These are phyloP conservation scores for Tenthredo notha DNA, from an alignment of 2,888 invertebrate species.

Conservation along the genomic window DNA sequence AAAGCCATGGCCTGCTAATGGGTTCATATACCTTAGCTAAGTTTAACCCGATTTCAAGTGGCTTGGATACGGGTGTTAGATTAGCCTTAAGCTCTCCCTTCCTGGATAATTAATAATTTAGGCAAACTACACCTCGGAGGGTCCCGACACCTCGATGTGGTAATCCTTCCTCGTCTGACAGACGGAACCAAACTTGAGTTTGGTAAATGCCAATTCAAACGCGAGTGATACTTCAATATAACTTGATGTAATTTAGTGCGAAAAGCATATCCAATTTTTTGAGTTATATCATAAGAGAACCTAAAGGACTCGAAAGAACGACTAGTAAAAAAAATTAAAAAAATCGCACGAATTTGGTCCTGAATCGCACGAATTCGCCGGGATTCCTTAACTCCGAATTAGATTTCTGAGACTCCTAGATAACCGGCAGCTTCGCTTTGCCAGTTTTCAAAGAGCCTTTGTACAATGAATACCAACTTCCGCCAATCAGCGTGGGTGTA, in stretches of 20 bases:
- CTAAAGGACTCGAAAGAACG: not conserved
- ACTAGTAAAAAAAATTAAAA: not conserved
- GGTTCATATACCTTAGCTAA: not conserved
- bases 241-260: not conserved
- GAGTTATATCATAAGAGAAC: not conserved
- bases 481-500: not conserved
- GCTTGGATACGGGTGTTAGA: constrained; percentile 25
- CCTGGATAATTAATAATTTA: constrained; percentile 33
- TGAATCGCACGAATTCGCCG: not conserved
- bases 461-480: not conserved
- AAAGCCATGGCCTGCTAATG: constrained; percentile 5
- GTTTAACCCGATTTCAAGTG: constrained; percentile 32
- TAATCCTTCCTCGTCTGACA: not conserved
- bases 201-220: not conserved
- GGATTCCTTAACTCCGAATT: not conserved
- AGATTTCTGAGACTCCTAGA: not conserved
- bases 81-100: constrained; percentile 3
- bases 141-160: not conserved
- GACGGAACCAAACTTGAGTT: not conserved
- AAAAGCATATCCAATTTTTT: not conserved
- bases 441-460: not conserved
- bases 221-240: not conserved
- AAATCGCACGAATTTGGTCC: not conserved
- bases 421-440: not conserved
- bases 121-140: constrained; percentile 23